phyloP scores from a whole-genome alignment of 2,113 vertebrate species.

The Indicator maculatus region DNA sequence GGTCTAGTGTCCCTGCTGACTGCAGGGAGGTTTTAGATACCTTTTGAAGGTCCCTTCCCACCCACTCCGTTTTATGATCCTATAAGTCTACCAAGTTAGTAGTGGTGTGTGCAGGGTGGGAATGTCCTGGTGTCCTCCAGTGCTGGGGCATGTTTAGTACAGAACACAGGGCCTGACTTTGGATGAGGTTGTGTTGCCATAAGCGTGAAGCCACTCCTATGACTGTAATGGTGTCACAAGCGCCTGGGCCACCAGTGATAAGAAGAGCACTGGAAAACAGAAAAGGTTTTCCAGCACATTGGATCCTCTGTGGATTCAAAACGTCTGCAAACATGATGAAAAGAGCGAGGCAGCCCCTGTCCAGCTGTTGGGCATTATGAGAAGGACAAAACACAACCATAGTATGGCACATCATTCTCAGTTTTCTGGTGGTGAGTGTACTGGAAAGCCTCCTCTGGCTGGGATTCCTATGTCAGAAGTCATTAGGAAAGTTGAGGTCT shows the following conservation, averaged over 20 bases:
- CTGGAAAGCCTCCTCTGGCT: too few species aligned
- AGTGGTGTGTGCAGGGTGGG: neutral
- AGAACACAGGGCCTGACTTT: neutral
- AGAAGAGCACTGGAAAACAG: neutral
- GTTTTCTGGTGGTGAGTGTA: neutral
- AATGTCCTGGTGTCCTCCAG: neutral
- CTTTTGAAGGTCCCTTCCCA: neutral
- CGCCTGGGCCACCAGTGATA: accelerated
- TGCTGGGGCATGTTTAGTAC: neutral
- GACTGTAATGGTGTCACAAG: accelerated
- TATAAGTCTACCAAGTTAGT: neutral
- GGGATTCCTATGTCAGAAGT: neutral
- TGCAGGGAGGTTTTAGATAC: too few species aligned
- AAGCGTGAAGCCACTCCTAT: neutral
- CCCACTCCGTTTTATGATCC: neutral
- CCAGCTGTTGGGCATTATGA: neutral
- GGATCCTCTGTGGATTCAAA: neutral
- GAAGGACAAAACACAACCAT: neutral
- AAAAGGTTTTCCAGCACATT: neutral
- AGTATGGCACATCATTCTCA: accelerated
- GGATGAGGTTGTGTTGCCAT: neutral
- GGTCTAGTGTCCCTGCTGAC: too few species aligned
- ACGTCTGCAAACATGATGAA: neutral
- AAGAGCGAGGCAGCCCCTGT: neutral
- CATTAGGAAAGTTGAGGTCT: neutral